These are phyloP conservation scores for Saccostrea glomerata DNA, from an alignment of 1,140 invertebrate species.

Conservation along the genomic window DNA sequence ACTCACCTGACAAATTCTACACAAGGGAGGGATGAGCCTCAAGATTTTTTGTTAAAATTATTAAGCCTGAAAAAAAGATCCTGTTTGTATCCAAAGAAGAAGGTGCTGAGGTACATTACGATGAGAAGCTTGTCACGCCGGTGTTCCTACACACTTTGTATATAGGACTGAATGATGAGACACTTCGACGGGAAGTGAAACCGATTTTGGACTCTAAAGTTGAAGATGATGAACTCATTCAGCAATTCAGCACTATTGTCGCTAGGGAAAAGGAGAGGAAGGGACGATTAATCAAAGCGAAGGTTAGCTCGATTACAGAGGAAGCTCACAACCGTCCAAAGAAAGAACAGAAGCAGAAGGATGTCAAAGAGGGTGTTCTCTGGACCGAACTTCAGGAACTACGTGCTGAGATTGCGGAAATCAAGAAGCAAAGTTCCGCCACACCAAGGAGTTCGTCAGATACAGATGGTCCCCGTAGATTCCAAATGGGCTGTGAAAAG, in stretches of 20 bases:
- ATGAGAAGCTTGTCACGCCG: constrained; percentile 6
- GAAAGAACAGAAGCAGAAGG: neutral
- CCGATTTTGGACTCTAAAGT: neutral
- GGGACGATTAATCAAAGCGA: neutral
- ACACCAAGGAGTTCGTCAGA: neutral
- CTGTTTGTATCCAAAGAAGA: constrained; percentile 46
- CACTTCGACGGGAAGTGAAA: constrained; percentile 20
- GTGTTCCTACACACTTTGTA: constrained; percentile 17
- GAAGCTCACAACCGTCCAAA: neutral
- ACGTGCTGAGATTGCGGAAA: constrained; percentile 19
- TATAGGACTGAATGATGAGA: constrained; percentile 36
- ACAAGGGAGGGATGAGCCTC: constrained; percentile 41
- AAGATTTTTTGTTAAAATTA: constrained; percentile 35
- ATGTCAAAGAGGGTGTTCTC: constrained; percentile 26
- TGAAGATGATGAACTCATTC: neutral
- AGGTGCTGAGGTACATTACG: constrained; percentile 18
- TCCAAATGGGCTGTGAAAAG: neutral
- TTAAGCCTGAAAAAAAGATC: constrained; percentile 45
- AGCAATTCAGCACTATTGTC: neutral
- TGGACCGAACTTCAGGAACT: neutral
- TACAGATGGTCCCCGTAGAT: neutral
- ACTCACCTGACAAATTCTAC: constrained; percentile 32
- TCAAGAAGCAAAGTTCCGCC: neutral
- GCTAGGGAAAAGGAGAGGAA: neutral
- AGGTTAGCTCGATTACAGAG: neutral